These are phyloP conservation scores for Protonibea diacanthus DNA, from an alignment of 2,797 vertebrate genomes.

Conservation along the genomic window DNA sequence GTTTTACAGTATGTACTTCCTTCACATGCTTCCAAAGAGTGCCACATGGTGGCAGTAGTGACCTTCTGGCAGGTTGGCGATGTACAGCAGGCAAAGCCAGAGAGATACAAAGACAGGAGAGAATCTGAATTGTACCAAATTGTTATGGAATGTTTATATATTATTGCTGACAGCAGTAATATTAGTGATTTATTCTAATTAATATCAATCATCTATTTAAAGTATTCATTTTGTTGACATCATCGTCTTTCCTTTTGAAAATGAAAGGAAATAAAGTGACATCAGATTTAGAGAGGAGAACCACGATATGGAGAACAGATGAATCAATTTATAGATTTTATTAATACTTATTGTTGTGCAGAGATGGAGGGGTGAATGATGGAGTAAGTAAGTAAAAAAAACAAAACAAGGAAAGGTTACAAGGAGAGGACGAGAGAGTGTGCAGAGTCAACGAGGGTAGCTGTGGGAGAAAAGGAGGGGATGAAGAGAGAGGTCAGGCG, in stretches of 20 bases:
- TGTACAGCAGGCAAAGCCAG: conserved; percentile 17
- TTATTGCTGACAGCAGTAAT: conserved; percentile 12
- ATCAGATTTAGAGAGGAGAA: not conserved
- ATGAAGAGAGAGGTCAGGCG: conserved; percentile 9
- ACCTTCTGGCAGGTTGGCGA: conserved; percentile 29
- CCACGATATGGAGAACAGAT: not conserved
- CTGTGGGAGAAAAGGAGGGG: not conserved
- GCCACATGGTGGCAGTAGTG: conserved; percentile 72
- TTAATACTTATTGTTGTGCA: not conserved
- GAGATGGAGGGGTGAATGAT: not conserved
- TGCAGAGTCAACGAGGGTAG: not conserved
- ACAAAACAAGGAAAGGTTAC: conserved; percentile 49
- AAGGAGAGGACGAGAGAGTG: conserved; percentile 77
- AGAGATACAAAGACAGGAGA: not conserved
- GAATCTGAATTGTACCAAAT: conserved; percentile 32
- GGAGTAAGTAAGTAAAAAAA: not conserved
- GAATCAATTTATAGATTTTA: not conserved
- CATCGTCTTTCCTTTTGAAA: not conserved
- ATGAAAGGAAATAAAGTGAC: not conserved
- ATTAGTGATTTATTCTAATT: not conserved
- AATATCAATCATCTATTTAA: not conserved
- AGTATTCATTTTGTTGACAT: not conserved
- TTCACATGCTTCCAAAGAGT: rapidly evolving
- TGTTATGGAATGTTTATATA: conserved; percentile 36
- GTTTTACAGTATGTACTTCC: not conserved